Conservation (phyloP, 2,797 vertebrate genomes). For the Gymnopithys bicolor region DNA sequence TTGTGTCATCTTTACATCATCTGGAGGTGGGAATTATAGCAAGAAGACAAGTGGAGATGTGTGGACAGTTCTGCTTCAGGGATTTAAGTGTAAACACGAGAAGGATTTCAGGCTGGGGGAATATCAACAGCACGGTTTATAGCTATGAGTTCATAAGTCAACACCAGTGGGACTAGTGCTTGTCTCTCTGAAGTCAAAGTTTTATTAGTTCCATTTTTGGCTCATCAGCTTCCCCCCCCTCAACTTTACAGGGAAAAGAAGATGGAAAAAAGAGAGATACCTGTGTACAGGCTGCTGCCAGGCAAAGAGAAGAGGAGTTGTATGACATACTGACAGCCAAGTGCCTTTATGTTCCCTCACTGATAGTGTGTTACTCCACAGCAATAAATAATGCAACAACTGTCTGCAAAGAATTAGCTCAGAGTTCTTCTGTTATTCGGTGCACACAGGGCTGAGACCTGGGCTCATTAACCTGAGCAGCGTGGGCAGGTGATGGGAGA, state of each 20-base stretch:
- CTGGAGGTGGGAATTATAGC: not conserved
- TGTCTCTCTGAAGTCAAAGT: not conserved
- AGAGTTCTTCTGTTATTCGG: not conserved
- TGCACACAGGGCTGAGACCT: not conserved
- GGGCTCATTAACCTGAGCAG: not conserved
- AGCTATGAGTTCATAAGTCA: not conserved
- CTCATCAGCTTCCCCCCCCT: not conserved
- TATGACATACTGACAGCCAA: not conserved
- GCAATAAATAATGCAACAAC: not conserved
- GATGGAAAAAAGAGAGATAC: not conserved
- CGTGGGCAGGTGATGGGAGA: accelerated
- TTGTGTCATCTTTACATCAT: not conserved
- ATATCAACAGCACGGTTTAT: accelerated
- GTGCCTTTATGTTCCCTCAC: accelerated
- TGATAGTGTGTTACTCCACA: not conserved
- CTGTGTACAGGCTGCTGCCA: not conserved
- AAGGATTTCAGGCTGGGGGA: not conserved
- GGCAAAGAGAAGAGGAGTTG: not conserved
- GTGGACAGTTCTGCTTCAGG: not conserved
- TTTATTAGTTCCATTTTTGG: not conserved
- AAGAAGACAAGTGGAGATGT: not conserved
- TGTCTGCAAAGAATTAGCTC: not conserved
- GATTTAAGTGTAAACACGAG: not conserved
- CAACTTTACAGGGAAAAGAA: not conserved
- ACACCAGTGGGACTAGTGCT: not conserved